These are phyloP conservation scores for Diacarnus erythraeanus DNA, from an alignment of 37 sponge, comb jelly and placozoan species.

Conservation along the genomic window DNA sequence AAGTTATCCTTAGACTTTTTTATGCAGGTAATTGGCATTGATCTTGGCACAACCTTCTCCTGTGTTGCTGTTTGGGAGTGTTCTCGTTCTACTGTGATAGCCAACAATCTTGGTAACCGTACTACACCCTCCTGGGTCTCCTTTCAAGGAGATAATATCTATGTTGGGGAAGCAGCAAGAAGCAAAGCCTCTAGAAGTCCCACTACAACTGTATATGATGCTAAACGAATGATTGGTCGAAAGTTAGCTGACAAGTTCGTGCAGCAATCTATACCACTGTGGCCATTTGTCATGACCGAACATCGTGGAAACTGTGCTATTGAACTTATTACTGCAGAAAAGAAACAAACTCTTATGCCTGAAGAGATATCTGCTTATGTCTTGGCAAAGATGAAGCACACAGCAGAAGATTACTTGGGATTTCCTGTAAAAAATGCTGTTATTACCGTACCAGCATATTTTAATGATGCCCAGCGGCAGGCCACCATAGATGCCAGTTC, in stretches of 20 bases:
- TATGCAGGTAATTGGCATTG: slow-evolving; percentile 77
- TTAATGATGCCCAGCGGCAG: slow-evolving; percentile 95
- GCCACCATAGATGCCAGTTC: slow-evolving; percentile 91
- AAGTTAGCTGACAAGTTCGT: slow-evolving; percentile 57
- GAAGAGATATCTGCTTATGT: slow-evolving; percentile 91
- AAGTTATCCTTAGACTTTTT: too few relatives aligned
- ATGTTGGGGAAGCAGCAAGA: slow-evolving; percentile 90
- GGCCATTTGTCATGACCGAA: slow-evolving; percentile 76
- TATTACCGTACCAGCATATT: slow-evolving; percentile 93
- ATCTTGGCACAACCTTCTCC: slow-evolving; percentile 95
- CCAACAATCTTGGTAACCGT: slow-evolving; percentile 88
- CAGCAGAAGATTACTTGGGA: slow-evolving; percentile 91
- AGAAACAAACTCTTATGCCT: slow-evolving; percentile 49
- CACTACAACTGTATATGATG: slow-evolving; percentile 73
- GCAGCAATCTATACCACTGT: slow-evolving; percentile 56
- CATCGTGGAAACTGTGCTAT: slow-evolving; percentile 72
- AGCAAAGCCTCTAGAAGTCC: slow-evolving; percentile 73
- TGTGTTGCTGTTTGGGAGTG: slow-evolving; percentile 93
- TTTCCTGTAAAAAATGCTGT: slow-evolving; percentile 59
- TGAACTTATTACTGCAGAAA: slow-evolving; percentile 19
- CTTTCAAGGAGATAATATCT: slow-evolving; percentile 59
- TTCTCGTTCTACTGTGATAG: slow-evolving; percentile 66
- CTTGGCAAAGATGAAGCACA: slow-evolving; percentile 91
- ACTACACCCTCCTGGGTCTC: slow-evolving; percentile 96
- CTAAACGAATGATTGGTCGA: slow-evolving; percentile 92